Base-by-base conservation (phyloP, 2,888 invertebrate species). In the Dromius quadrimaculatus region DNA sequence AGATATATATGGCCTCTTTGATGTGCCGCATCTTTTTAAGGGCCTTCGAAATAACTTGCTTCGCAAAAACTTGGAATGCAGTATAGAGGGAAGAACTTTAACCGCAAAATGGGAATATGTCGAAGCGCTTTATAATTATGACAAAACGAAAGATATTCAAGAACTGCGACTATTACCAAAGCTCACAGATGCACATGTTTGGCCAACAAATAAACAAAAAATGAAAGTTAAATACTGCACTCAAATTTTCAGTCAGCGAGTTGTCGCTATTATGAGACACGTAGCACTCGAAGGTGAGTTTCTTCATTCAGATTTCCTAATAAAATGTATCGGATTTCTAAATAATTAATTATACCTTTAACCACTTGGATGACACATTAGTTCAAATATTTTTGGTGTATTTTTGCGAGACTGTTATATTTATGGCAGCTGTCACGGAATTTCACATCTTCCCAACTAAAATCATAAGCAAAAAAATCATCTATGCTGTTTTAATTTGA, bases 231-330 rank as follows among this genome's bases (percentile, higher is more conserved):
- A 32, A 32, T 32, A 32, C 34, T 64, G 57, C 41, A 32, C 41
- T 13, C 57, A 36, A 47, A 13, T 17, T 45, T 41, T 66, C 72
- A 72, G 72, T 57, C 57, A 71, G 70, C 65, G 62, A 45, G 71
- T 72, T 71, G 74, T 50, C 72, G 65, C 2, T 38, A 15, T 28
- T 17, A 66, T n/a, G n/a, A n/a, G n/a, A n/a, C n/a, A n/a, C n/a
- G n/a, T n/a, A n/a, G n/a, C n/a, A n/a, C n/a, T n/a, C n/a, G n/a
- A n/a, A n/a, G n/a, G n/a, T n/a, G n/a, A n/a, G n/a, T n/a, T n/a
- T n/a, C n/a, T n/a, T n/a, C n/a, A n/a, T n/a, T n/a, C n/a, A n/a
- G n/a, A n/a, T n/a, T n/a, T n/a, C n/a, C n/a, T n/a, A n/a, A n/a
- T n/a, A n/a, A n/a, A n/a, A n/a, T n/a, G n/a, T n/a, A n/a, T n/a